Evolutionary conservation across 2,888 invertebrate species (phyloP), one percentile per base, ranked within the genome.

Genomic region (Leptogaster cylindrica): DNA sequence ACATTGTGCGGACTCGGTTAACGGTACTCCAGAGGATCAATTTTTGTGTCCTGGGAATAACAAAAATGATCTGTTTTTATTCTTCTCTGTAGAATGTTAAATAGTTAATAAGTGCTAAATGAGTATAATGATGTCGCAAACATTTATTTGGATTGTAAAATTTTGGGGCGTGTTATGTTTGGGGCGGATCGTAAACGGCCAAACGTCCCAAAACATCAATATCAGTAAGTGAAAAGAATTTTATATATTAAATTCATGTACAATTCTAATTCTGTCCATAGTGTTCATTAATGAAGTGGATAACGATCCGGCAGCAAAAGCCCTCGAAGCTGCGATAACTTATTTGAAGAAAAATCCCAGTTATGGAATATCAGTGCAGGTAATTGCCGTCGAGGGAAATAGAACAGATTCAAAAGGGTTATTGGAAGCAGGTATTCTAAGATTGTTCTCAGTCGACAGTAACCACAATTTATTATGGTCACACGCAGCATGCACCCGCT

Each of bases 221-320:
- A 87, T 89, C 75, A 83, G 89, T 89, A 85, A 87, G 89, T 88
- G 77, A 61, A 8, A 12, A 2, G 7, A 51, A 41, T 41, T 5
- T 12, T 18, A n/a, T 20, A 25, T 4, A 5, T n/a, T 39, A 7
- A 4, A 51, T 25, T 12, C 14, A 39, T 51, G 23, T 7, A 39
- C 23, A 39, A 39, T 58, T 39, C 41, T 7, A 58, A 58, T 23
- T 39, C 8, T 39, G 4, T 39, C 25, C 10, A 7, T 77, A 90
- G 91, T 91, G 76, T 85, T 88, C 74, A 86, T 91, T 55, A 91
- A 90, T 75, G 91, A 91, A 78, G 88, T 89, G 75, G 87, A 86
- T 67, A 90, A 91, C 77, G 85, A 86, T 51, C 83, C 89, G 23
- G 90, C 90, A 2, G 86, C 88, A 71, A 88, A 87, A 77, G 86